These are phyloP conservation scores for Nesoenas mayeri DNA, from an alignment of 2,113 vertebrate genomes.

Conservation along the genomic window DNA sequence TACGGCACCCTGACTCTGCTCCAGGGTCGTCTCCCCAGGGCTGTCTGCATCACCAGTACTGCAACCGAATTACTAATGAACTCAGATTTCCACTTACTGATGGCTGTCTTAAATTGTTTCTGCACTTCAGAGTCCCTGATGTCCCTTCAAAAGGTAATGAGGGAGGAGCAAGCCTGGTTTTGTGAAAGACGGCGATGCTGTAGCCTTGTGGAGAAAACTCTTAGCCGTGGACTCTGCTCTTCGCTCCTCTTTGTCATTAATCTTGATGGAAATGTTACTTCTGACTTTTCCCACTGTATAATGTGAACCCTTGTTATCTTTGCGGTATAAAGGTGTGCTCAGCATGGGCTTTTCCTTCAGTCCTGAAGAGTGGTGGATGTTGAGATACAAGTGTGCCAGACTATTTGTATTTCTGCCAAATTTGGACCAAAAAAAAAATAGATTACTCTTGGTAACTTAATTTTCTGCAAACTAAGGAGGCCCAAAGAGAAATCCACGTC, in stretches of 20 bases:
- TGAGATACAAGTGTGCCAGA: background rate
- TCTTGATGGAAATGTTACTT: background rate
- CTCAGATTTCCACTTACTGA: background rate
- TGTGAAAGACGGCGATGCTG: background rate
- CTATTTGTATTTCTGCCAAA: background rate
- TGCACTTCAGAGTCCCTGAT: background rate
- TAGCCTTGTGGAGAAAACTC: background rate
- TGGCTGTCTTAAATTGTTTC: background rate
- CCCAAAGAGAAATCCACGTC: slow-evolving; percentile 55
- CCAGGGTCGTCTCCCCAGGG: fast-evolving
- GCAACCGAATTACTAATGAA: background rate
- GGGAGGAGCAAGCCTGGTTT: slow-evolving; percentile 12
- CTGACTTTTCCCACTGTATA: slow-evolving; percentile 11
- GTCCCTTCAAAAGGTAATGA: background rate
- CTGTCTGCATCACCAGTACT: background rate
- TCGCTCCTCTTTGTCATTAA: background rate
- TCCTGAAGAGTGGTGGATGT: background rate
- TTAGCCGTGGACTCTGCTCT: background rate
- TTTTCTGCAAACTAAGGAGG: slow-evolving; percentile 21
- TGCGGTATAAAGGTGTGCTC: background rate
- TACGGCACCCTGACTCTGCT: background rate
- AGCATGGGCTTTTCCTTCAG: slow-evolving; percentile 25
- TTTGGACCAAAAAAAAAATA: background rate
- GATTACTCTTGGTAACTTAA: slow-evolving; percentile 60
- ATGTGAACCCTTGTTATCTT: slow-evolving; percentile 17